Base-by-base conservation (phyloP, 2,888 invertebrate species). In the Odontothrips loti region DNA sequence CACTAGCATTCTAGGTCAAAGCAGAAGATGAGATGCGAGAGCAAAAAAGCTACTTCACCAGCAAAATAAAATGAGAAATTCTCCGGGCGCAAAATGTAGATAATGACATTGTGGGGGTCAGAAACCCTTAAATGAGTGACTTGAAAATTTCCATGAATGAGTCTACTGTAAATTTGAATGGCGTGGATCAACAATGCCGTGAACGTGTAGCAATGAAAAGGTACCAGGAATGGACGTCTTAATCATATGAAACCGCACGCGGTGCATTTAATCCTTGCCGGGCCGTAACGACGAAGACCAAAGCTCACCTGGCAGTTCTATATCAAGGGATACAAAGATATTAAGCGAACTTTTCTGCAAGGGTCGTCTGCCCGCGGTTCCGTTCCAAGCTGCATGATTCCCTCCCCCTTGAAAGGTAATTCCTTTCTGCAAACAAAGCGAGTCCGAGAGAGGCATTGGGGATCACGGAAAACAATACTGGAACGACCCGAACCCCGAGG, bases 11-110 rank as follows among this genome's bases (percentile, higher is more conserved):
- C 34, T 43, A 43, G 34, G 34, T 6, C 34, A 43, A 79, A 47
- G 34, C 79, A 79, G n/a, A n/a, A 10, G 47, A 79, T 47, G 79
- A 47, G 10, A 79, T 79, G 79, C 79, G 11, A 11, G n/a, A 79
- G 20, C 29, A 79, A 47, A 79, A 34, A 47, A 79, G 23, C 79
- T n/a, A 20, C 79, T 23, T 47, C 6, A 79, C 79, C 79, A 47
- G 27, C 23, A 68, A 23, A 68, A 68, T 20, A 68, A 23, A 58
- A 68, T 68, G 1, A 68, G 8, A 68, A 68, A 68, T 68, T 68
- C 68, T 68, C 68, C 27, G 68, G 68, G 68, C 68, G 23, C 68
- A 23, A 68, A 68, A 11, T 68, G 68, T 23, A 9, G 23, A 23
- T 23, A 43, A 68, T 68, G 68, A 68, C 12, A 20, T 6, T 20